These are phyloP conservation scores for Plutomurus gul DNA, from an alignment of 1,140 invertebrate species.

Conservation along the genomic window DNA sequence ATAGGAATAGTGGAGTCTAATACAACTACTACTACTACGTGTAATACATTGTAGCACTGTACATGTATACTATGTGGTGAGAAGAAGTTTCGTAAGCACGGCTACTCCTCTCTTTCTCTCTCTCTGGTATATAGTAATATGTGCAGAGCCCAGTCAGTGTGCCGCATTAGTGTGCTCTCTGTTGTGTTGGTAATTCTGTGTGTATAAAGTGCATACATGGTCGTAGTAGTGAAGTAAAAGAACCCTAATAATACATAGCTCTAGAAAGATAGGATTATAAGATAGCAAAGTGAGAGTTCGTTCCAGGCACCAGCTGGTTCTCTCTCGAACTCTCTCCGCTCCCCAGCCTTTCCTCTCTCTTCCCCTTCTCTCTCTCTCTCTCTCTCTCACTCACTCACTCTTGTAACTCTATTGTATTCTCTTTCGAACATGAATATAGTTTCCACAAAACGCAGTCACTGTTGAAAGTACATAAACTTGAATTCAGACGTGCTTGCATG, in stretches of 20 bases:
- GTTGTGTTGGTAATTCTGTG: too few species aligned
- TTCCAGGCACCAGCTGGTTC: constrained; percentile 36
- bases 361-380: not conserved
- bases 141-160: too few species aligned
- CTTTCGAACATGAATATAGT: not conserved
- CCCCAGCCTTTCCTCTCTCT: not conserved
- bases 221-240: not conserved
- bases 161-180: too few species aligned
- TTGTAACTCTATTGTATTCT: not conserved
- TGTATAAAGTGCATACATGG: too few species aligned
- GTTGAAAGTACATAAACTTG: not conserved
- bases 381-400: not conserved
- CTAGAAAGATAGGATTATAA: constrained; percentile 4
- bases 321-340: not conserved
- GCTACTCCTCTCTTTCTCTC: too few species aligned
- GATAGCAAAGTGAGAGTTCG: not conserved
- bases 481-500: not conserved
- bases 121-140: too few species aligned
- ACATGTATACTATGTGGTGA: too few species aligned
- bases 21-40: too few species aligned
- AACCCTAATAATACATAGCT: too few species aligned
- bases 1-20: too few species aligned
- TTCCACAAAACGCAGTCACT: not conserved
- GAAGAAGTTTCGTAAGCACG: too few species aligned
- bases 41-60: too few species aligned